Evolutionary conservation across 1,140 invertebrate genomes (phyloP), one percentile per base, ranked within the genome.

Genomic region (Bombus picipes): DNA sequence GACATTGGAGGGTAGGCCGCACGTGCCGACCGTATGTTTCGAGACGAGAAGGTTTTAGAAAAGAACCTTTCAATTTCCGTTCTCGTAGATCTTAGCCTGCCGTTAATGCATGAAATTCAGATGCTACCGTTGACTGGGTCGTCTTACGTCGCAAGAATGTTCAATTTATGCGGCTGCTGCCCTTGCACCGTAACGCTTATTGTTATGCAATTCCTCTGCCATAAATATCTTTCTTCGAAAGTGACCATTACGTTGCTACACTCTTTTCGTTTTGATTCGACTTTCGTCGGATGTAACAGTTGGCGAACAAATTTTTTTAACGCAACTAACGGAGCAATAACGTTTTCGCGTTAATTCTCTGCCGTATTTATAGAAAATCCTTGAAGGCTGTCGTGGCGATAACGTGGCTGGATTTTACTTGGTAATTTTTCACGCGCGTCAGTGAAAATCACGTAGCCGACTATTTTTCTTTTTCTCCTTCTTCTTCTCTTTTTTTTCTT

Each of bases 21-120:
- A 94, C 94, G 94, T 94, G 94, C 92, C 92, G 86, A 92, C 93
- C 93, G 92, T 89, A 94, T 94, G 94, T 91, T 93, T 79, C 70
- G 68, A 90, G 88, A 86, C 59, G 70, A 79, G 18, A 47, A 72
- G 86, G 76, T 32, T 83, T 75, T 47, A 47, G 37, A 82, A 78
- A 66, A 47, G 79, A 59, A 70, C 85, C 81, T 87, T 92, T 85
- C 88, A 83, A 92, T 92, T 91, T 93, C 90, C 92, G 90, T 78
- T 89, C 73, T 79, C 83, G 76, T 79, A 72, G 66, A 39, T 84
- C 75, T 6, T 25, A 1, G 32, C 0, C 32, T 15, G 22, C 32
- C 32, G 37, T 37, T 43, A 59, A 43, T 75, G 41, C 53, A 15
- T 34, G 41, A 22, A 39, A 39, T 82, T 57, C 53, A 62, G 12